These are phyloP conservation scores for Andrena flavipes DNA, from an alignment of 2,888 invertebrate genomes.

Conservation along the genomic window DNA sequence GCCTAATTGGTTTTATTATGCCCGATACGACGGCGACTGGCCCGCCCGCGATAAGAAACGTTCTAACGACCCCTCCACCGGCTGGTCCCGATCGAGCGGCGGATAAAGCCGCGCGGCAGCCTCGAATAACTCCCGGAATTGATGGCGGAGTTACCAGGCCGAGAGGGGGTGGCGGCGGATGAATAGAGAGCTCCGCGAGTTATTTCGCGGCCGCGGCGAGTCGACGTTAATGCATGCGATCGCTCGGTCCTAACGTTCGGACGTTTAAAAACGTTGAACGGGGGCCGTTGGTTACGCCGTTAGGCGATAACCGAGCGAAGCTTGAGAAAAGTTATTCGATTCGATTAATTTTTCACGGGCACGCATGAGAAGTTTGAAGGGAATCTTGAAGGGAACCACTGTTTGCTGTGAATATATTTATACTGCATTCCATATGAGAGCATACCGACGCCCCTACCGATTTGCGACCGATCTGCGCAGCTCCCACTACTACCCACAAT, in stretches of 20 bases:
- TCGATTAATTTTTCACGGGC: not conserved
- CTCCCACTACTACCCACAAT: no score
- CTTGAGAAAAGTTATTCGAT: slow-evolving; percentile 1
- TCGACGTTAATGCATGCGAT: slow-evolving; percentile 54
- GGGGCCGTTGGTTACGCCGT: not conserved
- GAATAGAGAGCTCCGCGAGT: slow-evolving; percentile 54
- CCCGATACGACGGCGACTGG: slow-evolving; percentile 63
- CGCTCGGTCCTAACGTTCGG: slow-evolving; percentile 31
- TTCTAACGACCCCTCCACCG: slow-evolving; percentile 51
- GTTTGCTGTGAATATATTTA: no score
- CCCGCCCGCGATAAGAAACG: slow-evolving; percentile 63
- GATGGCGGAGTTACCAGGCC: slow-evolving; percentile 48
- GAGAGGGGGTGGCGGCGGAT: slow-evolving; percentile 11
- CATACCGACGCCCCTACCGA: no score
- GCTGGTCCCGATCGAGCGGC: slow-evolving; percentile 3
- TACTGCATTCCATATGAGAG: no score
- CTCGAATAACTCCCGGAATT: slow-evolving; percentile 54
- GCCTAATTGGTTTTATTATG: slow-evolving; percentile 83
- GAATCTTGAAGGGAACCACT: no score
- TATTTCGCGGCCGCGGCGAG: slow-evolving; percentile 40
- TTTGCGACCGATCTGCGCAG: no score
- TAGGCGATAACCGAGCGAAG: not conserved
- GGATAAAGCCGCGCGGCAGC: slow-evolving; percentile 38
- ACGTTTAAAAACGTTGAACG: slow-evolving; percentile 1
- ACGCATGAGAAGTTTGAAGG: no score